phyloP scores from a whole-genome alignment of 2,797 vertebrate species.

The Gallinago solitaria region DNA sequence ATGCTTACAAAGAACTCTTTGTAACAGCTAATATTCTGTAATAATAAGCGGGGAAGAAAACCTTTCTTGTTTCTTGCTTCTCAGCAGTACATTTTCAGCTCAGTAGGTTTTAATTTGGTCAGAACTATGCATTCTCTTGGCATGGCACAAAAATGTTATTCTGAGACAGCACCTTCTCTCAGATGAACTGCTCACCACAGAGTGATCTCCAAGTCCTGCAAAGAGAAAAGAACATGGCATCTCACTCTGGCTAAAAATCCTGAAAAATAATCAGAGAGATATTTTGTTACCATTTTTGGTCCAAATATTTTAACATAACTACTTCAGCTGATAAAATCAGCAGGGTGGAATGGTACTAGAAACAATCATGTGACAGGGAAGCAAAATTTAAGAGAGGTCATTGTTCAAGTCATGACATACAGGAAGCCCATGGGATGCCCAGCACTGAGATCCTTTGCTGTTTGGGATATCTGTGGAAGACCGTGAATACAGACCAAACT shows the following conservation, averaged over 20 bases:
- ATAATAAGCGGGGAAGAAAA: background rate
- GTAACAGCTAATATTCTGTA: slow-evolving; percentile 12
- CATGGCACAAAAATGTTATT: background rate
- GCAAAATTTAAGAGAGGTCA: background rate
- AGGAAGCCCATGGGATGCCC: background rate
- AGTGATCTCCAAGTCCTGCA: background rate
- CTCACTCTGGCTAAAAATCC: background rate
- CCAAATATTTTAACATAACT: background rate
- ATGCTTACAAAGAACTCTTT: slow-evolving; percentile 15
- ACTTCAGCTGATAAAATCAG: background rate
- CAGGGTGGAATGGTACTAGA: background rate
- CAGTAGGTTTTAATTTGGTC: background rate
- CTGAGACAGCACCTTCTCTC: background rate
- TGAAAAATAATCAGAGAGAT: background rate
- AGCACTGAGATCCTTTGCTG: background rate
- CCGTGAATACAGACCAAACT: background rate
- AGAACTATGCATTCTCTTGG: background rate
- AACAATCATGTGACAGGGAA: background rate
- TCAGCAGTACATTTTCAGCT: background rate
- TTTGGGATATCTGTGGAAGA: background rate
- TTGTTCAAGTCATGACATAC: accelerated
- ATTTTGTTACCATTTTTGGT: background rate
- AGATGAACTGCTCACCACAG: background rate
- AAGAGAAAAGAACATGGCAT: background rate
- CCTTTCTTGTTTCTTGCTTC: background rate